Conservation (phyloP, 2,888 invertebrate genomes). For the Theretra japonica region DNA sequence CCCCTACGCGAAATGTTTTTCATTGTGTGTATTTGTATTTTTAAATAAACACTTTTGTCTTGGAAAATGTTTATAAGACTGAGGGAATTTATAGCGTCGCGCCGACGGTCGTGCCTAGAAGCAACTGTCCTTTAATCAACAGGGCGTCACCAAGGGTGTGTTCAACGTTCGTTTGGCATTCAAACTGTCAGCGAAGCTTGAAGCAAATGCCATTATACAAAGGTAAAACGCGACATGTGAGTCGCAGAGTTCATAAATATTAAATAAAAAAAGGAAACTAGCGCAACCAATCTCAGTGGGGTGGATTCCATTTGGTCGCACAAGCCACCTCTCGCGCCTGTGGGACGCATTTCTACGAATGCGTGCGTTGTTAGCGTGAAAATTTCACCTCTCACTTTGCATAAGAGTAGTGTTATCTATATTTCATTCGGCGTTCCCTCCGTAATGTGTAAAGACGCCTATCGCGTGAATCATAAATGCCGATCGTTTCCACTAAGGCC, state of each 20-base stretch:
- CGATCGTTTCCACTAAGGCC: conserved; percentile 69
- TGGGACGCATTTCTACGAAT: conserved; percentile 69
- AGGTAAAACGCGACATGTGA: conserved; percentile 71
- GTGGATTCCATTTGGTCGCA: conserved; percentile 70
- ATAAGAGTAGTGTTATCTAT: conserved; percentile 75
- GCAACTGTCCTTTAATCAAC: conserved; percentile 49
- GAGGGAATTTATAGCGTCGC: neutral
- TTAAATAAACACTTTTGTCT: conserved; percentile 18
- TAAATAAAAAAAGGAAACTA: conserved; percentile 74
- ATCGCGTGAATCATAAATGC: conserved; percentile 78
- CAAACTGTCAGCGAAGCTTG: conserved; percentile 65
- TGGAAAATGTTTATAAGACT: neutral
- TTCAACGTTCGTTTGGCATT: conserved; percentile 67
- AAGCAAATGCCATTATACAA: conserved; percentile 72
- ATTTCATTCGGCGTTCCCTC: conserved; percentile 67
- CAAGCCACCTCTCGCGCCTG: conserved; percentile 58
- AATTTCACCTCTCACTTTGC: conserved; percentile 74
- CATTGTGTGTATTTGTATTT: conserved; percentile 58
- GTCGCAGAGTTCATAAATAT: conserved; percentile 77
- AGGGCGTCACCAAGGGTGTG: conserved; percentile 54
- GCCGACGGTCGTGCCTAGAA: neutral
- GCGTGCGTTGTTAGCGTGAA: conserved; percentile 68
- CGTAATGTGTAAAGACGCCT: conserved; percentile 71
- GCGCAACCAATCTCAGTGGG: conserved; percentile 75
- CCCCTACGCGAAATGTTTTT: conserved; percentile 64